These are phyloP conservation scores for Python bivittatus DNA, from an alignment of 2,113 vertebrate genomes.

Conservation along the genomic window DNA sequence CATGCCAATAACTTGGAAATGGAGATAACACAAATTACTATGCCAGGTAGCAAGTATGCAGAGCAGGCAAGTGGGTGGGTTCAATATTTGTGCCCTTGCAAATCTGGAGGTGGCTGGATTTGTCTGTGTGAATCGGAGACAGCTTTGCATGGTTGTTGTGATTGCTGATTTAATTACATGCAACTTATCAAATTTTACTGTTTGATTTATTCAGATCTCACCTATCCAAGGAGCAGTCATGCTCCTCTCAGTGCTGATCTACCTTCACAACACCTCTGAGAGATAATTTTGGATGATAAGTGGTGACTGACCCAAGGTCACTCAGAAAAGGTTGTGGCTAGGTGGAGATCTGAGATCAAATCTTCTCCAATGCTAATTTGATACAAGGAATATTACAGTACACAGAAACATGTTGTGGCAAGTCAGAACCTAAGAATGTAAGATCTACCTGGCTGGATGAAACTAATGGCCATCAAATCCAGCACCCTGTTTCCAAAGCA, in stretches of 20 bases:
- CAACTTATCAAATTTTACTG: background rate
- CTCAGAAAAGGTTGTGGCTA: background rate
- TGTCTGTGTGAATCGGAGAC: background rate
- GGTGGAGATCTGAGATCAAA: background rate
- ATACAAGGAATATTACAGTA: background rate
- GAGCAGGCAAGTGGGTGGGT: background rate
- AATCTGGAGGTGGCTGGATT: background rate
- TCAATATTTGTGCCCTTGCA: background rate
- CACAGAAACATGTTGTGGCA: background rate
- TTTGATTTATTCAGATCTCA: background rate
- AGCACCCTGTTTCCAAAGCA: background rate
- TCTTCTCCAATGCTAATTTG: background rate
- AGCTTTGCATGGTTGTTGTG: background rate
- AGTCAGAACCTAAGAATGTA: background rate
- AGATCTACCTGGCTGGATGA: background rate
- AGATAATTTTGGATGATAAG: background rate
- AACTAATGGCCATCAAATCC: background rate
- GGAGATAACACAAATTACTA: background rate
- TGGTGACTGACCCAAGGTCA: background rate
- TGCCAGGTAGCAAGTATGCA: no score
- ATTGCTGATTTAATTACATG: background rate
- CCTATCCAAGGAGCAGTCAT: background rate
- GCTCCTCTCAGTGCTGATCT: background rate
- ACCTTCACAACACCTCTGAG: background rate
- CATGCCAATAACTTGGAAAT: background rate